phyloP scores from a whole-genome alignment of 2,113 vertebrate species.

The Caretta caretta region DNA sequence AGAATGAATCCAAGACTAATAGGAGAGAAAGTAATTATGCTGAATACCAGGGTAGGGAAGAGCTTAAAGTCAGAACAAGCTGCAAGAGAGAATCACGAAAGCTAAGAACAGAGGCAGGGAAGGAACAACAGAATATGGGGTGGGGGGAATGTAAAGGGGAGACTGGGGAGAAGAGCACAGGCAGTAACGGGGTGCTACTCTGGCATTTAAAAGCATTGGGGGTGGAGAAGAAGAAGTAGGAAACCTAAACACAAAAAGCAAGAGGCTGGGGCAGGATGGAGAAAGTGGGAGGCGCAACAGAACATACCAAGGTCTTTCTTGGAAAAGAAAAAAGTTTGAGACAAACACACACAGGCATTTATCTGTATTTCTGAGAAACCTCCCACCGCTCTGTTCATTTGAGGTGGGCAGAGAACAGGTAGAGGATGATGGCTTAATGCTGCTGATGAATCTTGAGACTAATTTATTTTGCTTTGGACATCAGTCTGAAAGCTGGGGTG shows the following conservation, averaged over 20 bases:
- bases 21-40: not conserved
- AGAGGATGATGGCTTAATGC: not conserved
- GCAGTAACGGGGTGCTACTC: not conserved
- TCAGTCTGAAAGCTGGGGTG: not conserved
- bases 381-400: not conserved
- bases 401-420: not conserved
- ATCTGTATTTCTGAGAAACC: not conserved
- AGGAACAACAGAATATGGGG: not conserved
- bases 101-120: not conserved
- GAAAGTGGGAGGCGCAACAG: not conserved
- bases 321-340: not conserved
- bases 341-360: not conserved
- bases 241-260: not conserved
- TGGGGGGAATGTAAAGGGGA: not conserved
- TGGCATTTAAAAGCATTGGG: not conserved
- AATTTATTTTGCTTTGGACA: not conserved
- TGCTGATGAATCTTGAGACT: not conserved
- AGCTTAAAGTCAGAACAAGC: not conserved
- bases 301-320: not conserved
- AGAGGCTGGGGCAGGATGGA: not conserved
- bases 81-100: not conserved
- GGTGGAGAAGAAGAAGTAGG: not conserved
- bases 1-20: not conserved
- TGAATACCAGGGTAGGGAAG: not conserved
- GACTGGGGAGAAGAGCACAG: not conserved